Conservation (phyloP, 92 coral and sea anemone genomes). For the Siderastrea siderea region DNA sequence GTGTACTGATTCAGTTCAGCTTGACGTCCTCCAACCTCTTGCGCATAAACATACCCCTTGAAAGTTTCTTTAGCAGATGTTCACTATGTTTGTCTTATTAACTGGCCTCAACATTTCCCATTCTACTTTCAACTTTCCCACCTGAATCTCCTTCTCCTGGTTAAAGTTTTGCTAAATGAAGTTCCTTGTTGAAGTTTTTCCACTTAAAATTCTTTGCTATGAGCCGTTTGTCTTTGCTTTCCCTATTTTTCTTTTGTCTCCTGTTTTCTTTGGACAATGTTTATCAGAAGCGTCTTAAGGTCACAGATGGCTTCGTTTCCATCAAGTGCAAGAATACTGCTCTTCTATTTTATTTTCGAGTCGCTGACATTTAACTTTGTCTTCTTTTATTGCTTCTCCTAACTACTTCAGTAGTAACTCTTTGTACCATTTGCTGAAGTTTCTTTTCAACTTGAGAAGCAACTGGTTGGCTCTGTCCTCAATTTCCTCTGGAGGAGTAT, state of each 20-base stretch:
- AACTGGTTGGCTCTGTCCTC: conserved; percentile 13
- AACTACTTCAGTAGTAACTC: conserved; percentile 24
- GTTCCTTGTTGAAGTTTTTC: no score
- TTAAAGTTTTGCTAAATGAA: not conserved
- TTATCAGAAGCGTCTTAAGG: conserved; percentile 10
- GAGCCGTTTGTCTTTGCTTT: no score
- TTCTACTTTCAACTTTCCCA: not conserved
- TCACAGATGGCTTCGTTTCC: no score
- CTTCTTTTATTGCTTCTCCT: not conserved
- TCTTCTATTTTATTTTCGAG: no score
- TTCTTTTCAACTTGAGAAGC: conserved; percentile 22
- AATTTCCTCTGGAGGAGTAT: no score
- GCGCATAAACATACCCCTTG: no score
- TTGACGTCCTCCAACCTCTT: conserved; percentile 36
- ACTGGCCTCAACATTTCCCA: no score
- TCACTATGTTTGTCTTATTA: no score
- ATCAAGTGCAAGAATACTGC: no score
- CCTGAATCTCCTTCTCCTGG: not conserved
- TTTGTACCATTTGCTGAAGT: conserved; percentile 5
- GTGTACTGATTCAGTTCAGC: conserved; percentile 9
- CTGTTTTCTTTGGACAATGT: conserved; percentile 5
- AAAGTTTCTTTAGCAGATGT: no score
- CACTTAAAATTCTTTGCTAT: no score
- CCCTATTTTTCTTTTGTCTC: not conserved
- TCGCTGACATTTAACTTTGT: no score